Evolutionary conservation across 2,888 invertebrate genomes (phyloP).

Genomic region (Allygus modestus): DNA sequence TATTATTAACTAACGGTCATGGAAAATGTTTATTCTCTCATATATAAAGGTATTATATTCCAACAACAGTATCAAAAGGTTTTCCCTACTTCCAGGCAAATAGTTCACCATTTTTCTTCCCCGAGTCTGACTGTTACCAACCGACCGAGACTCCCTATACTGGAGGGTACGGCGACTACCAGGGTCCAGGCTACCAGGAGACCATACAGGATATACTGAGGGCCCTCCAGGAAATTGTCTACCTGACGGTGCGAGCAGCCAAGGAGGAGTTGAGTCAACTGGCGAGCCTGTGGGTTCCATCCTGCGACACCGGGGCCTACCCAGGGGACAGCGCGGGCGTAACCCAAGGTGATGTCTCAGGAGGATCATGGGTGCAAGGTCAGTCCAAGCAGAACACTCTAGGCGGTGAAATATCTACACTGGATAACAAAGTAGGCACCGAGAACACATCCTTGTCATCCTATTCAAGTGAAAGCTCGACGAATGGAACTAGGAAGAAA

Average conservation of each 20-base stretch:
- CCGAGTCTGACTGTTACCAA: slow-evolving; percentile 12
- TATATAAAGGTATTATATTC: too few relatives aligned
- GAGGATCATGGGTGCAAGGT: not conserved
- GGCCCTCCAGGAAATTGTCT: slow-evolving; percentile 29
- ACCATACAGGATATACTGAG: slow-evolving; percentile 4
- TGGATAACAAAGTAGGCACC: not conserved
- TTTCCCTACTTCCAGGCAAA: not conserved
- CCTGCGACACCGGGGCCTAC: not conserved
- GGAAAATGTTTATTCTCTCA: too few relatives aligned
- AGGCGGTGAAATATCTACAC: not conserved
- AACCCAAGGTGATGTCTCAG: not conserved
- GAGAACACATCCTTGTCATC: not conserved
- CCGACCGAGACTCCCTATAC: not conserved
- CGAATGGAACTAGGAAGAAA: not conserved
- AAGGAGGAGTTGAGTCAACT: slow-evolving; percentile 3
- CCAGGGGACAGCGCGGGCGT: not conserved
- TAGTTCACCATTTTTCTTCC: not conserved
- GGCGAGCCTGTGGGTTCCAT: not conserved
- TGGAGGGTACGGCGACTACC: not conserved
- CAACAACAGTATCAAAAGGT: too few relatives aligned
- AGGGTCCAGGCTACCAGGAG: slow-evolving; percentile 35
- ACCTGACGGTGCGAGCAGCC: slow-evolving; percentile 7
- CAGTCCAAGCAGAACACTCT: not conserved
- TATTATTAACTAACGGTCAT: too few relatives aligned
- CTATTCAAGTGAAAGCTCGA: not conserved